Conservation (phyloP, 2,888 invertebrate species). For the Sinodicranocentrus sp. region DNA sequence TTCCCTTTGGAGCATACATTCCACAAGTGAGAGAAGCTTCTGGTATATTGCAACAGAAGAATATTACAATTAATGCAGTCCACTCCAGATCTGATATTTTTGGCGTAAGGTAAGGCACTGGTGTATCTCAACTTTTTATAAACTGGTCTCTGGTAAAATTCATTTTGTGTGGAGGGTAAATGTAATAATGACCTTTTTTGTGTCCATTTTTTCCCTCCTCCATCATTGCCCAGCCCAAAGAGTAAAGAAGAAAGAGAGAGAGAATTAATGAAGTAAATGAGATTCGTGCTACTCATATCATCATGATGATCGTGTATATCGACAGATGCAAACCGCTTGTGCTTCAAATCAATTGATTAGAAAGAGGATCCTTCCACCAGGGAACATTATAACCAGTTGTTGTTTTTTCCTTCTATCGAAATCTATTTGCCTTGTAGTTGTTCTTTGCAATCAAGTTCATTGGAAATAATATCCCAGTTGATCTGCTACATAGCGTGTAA, state of each 20-base stretch:
- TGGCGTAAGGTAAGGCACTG: no score
- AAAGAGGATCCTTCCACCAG: constrained; percentile 24
- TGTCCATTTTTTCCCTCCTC: not conserved
- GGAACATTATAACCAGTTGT: constrained; percentile 24
- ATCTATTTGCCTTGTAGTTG: not conserved
- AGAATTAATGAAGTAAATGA: constrained; percentile 59
- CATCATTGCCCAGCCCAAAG: not conserved
- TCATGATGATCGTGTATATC: constrained; percentile 30
- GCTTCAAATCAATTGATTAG: constrained; percentile 58
- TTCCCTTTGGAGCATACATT: not conserved
- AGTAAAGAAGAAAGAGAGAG: not conserved
- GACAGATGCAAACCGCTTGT: constrained; percentile 51
- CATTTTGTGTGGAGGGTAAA: not conserved
- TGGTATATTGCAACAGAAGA: not conserved
- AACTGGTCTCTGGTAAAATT: not conserved
- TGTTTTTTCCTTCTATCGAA: constrained; percentile 14
- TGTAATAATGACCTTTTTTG: constrained; percentile 9
- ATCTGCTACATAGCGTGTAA: no score
- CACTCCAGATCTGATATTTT: not conserved
- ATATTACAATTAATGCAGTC: no score
- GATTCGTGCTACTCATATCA: constrained; percentile 55
- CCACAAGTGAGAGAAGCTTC: not conserved
- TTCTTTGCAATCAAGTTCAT: not conserved
- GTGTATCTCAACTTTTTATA: no score
- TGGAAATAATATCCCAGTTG: not conserved